Base-by-base conservation (phyloP, 35 echinoderm and acorn worm genomes). In the Diadema setosum region DNA sequence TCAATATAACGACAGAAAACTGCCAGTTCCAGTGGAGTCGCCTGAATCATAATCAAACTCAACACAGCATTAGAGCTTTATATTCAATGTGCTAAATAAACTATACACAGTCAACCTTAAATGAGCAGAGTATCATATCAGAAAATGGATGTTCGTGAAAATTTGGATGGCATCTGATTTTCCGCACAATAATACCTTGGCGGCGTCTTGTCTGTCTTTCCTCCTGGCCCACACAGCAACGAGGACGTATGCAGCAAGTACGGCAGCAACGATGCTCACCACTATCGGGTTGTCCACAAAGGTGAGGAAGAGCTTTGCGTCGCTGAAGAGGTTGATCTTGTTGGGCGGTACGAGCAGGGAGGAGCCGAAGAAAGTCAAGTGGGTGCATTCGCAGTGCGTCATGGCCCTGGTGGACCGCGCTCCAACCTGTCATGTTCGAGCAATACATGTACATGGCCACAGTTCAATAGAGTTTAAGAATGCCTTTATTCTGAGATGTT, bases 331-430 rank as follows among this genome's bases (percentile, higher is more conserved):
- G 57, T 90, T 74, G 61, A 97, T 90, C 84, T 93, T 93, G 84
- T 98, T 98, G 11, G 96, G 96, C 40, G 70, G 88, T 4, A 98
- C 92, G n/a, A 98, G 59, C 46, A 98, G 85, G 24, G 70, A 75
- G 17, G 92, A 94, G 27, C 88, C 89, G 59, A 98, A 98, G 89
- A 85, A 98, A n/a, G 92, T 91, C 4, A 98, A 89, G 69, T 98
- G 96, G 27, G 85, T 86, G 73, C 96, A 98, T 5, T 83, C 67
- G 67, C 96, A 98, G 30, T 98, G 92, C 11, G 89, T 92, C 32
- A 26, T 26, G 31, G 70, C 39, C 20, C 57, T 82, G 16, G 83
- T 89, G 20, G 87, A 87, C 5, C 87, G 44, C 17, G 87, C 70
- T 11, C 95, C 95, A 24, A 81, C 85, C 95, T 97, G 45, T n/a